Evolutionary conservation across 2,113 vertebrate genomes (phyloP).

Genomic region (Agelaius tricolor): DNA sequence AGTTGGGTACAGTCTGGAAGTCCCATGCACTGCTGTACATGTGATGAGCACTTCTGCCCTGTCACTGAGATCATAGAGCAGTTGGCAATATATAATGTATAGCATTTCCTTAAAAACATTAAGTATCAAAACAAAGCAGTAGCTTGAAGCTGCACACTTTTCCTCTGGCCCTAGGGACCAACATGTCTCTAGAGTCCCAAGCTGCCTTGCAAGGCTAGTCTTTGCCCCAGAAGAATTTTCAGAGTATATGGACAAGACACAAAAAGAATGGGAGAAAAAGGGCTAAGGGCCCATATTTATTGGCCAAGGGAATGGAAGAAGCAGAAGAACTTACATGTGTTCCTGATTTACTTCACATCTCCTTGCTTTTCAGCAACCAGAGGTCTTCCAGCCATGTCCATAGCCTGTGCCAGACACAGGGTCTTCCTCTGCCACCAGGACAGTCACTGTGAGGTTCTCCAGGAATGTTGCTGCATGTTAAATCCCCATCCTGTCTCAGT

Average conservation of each 20-base stretch:
- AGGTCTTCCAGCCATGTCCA: rapidly evolving
- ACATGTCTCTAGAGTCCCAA: background rate
- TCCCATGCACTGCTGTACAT: background rate
- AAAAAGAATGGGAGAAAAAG: background rate
- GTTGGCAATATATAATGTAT: background rate
- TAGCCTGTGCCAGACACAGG: rapidly evolving
- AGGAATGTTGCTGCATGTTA: background rate
- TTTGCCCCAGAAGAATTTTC: background rate
- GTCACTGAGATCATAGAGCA: background rate
- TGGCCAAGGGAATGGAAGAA: background rate
- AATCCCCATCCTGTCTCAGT: background rate
- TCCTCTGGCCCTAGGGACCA: background rate
- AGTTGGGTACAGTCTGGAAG: background rate
- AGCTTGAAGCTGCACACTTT: background rate
- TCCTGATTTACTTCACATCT: background rate
- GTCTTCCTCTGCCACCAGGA: background rate
- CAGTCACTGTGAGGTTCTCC: background rate
- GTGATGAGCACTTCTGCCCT: background rate
- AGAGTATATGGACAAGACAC: background rate
- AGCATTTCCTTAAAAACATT: background rate
- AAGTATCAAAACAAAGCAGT: background rate
- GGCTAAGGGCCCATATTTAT: background rate
- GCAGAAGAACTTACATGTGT: background rate
- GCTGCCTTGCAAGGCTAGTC: background rate
- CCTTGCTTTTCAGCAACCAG: background rate